Percentiles rank a stretch among this genome's conserved stretches.
phyloP scores from a whole-genome alignment of 2,797 vertebrate species.

The Carapus acus region DNA sequence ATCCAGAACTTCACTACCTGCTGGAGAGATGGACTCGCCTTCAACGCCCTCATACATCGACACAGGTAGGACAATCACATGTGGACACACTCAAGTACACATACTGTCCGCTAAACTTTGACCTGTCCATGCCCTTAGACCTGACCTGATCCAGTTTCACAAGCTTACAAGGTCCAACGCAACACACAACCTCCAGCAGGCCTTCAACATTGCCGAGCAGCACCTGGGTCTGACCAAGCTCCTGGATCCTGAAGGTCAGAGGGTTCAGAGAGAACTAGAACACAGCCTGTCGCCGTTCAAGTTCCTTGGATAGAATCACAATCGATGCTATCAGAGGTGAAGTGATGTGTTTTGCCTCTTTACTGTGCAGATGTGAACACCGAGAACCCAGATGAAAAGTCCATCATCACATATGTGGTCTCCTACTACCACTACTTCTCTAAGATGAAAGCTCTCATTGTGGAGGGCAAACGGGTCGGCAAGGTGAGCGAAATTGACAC shows the following conservation, averaged over 20 bases:
- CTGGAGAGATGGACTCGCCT: conserved; percentile 92
- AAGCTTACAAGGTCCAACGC: conserved; percentile 92
- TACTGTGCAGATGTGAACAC: conserved; percentile 86
- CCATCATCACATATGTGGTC: conserved; percentile 95
- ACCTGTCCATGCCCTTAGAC: conserved; percentile 61
- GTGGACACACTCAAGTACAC: too few relatives aligned
- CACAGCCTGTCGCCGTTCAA: too few relatives aligned
- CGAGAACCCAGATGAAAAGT: conserved; percentile 94
- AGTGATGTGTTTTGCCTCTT: too few relatives aligned
- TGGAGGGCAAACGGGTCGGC: conserved; percentile 92
- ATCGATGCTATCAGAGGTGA: too few relatives aligned
- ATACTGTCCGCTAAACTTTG: not conserved
- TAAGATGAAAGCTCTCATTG: conserved; percentile 96
- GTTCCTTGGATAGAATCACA: too few relatives aligned
- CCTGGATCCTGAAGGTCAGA: conserved; percentile 88
- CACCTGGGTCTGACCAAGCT: conserved; percentile 91
- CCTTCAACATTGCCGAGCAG: conserved; percentile 90
- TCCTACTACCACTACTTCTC: conserved; percentile 98
- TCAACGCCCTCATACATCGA: conserved; percentile 92
- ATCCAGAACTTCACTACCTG: conserved; percentile 98
- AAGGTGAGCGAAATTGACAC: conserved; percentile 78
- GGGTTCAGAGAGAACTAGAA: too few relatives aligned
- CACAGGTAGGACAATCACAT: conserved; percentile 75
- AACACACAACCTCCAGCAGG: conserved; percentile 91
- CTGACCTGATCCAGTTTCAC: conserved; percentile 89